A percentile compares a stretch with the other conserved stretches of the same genome.
Evolutionary conservation across 2,888 invertebrate species (phyloP).

Genomic region (Barypeithes pellucidus): DNA sequence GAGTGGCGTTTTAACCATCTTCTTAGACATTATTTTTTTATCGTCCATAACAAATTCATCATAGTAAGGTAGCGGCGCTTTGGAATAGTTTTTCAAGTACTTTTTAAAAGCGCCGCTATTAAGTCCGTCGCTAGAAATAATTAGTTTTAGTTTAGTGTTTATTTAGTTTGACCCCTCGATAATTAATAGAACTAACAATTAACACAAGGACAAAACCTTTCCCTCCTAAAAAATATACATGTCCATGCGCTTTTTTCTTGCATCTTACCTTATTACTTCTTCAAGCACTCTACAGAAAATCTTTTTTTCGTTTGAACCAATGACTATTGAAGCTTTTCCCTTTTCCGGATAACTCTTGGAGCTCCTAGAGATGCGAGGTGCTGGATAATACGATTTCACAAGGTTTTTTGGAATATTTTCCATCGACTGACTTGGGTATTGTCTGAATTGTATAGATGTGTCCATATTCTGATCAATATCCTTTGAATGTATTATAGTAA

Average conservation of each 20-base stretch:
- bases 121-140: conserved; percentile 66
- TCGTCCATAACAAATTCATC: conserved; percentile 60
- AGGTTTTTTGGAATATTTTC: conserved; percentile 46
- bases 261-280: conserved; percentile 51
- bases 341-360: conserved; percentile 28
- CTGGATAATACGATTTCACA: conserved; percentile 47
- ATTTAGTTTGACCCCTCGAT: too few species aligned
- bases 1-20: conserved; percentile 39
- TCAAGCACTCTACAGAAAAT: conserved; percentile 50
- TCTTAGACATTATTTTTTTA: conserved; percentile 39
- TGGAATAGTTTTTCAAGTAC: conserved; percentile 53
- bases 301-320: conserved; percentile 13
- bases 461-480: conserved; percentile 62
- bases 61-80: conserved; percentile 60
- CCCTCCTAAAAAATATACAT: too few species aligned
- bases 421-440: conserved; percentile 61
- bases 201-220: too few species aligned
- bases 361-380: neutral
- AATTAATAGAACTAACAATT: too few species aligned
- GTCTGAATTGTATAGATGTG: conserved; percentile 62
- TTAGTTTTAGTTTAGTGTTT: too few species aligned
- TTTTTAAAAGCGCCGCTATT: conserved; percentile 63
- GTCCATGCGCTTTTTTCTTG: too few species aligned
- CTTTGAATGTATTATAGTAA: conserved; percentile 62
- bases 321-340: neutral